Evolutionary conservation across 2,113 vertebrate species (phyloP).

Genomic region (Carassius auratus): DNA sequence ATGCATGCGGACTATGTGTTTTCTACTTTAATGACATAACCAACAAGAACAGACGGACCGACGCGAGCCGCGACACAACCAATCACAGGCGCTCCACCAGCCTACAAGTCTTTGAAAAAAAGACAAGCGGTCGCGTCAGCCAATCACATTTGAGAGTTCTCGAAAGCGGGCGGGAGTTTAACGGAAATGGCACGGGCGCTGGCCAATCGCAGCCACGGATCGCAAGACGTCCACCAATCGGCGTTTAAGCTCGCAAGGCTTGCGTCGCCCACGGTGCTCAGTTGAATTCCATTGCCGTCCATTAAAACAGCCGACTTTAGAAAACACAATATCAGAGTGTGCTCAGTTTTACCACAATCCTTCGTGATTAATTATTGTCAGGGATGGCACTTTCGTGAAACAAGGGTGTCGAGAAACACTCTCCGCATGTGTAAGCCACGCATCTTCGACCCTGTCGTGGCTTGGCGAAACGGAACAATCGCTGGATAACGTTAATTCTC

Average conservation of each 20-base stretch:
- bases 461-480: constrained; percentile 64
- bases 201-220: constrained; percentile 59
- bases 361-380: constrained; percentile 12
- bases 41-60: background rate
- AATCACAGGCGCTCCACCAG: constrained; percentile 25
- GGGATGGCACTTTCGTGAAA: constrained; percentile 7
- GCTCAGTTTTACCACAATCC: constrained; percentile 30
- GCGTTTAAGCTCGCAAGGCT: constrained; percentile 63
- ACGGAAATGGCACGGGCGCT: constrained; percentile 28
- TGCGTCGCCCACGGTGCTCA: constrained; percentile 63
- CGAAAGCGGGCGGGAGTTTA: constrained; percentile 55
- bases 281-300: constrained; percentile 80
- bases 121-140: constrained; percentile 22
- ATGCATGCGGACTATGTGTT: constrained; percentile 8
- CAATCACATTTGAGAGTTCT: constrained; percentile 32
- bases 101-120: constrained; percentile 39
- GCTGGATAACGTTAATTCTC: constrained; percentile 54
- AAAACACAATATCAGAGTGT: constrained; percentile 67
- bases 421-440: constrained; percentile 61
- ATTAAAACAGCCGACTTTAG: constrained; percentile 74
- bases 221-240: constrained; percentile 49
- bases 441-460: constrained; percentile 55
- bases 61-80: constrained; percentile 19
- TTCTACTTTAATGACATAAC: constrained; percentile 46
- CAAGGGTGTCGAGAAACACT: background rate